Evolutionary conservation across 2,797 vertebrate species (phyloP), one percentile per base, ranked within the genome.

Genomic region (Toxotes lorentzi): DNA sequence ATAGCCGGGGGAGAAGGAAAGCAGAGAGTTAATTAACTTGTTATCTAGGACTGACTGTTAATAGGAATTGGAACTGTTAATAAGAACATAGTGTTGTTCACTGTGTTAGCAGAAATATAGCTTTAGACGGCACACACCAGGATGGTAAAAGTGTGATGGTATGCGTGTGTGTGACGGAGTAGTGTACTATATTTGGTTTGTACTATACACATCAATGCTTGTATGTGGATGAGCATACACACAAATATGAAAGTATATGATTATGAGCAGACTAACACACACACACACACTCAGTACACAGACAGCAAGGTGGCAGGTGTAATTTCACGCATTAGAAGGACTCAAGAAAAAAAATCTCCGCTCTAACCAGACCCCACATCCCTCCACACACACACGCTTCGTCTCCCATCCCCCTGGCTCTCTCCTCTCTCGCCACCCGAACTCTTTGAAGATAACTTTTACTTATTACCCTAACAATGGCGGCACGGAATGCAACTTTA

Each of bases 371-470:
- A 88, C 75, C 85, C 70, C 58, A 62, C 61, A 51, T 70, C 79
- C 76, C 50, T 50, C 54, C 60, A 53, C 60, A 62, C 73, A 45
- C 71, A 68, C 58, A 34, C 34, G 19, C 74, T 67, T 78, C 77
- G 40, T 81, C 87, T 87, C 79, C 81, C 85, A 79, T 81, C 82
- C 89, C 85, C 82, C 77, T 75, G 89, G 88, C 87, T 83, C 78
- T 84, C 87, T 87, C 81, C 70, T 78, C 86, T 86, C 81, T 53
- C 68, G 69, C 84, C 84, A 82, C 83, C 81, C 85, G 5, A 90
- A 90, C 81, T 86, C 95, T 96, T 96, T 96, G 95, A 95, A 95
- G 95, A 95, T 95, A 95, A 94, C 93, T 94, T 95, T 91, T 95
- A 94, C 94, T 92, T 94, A 95, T 96, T 95, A 95, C 90, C 93